A percentile compares a stretch with the other conserved stretches of the same genome.
Evolutionary conservation across 2,113 vertebrate species (phyloP).

Genomic region (Pipra filicauda): DNA sequence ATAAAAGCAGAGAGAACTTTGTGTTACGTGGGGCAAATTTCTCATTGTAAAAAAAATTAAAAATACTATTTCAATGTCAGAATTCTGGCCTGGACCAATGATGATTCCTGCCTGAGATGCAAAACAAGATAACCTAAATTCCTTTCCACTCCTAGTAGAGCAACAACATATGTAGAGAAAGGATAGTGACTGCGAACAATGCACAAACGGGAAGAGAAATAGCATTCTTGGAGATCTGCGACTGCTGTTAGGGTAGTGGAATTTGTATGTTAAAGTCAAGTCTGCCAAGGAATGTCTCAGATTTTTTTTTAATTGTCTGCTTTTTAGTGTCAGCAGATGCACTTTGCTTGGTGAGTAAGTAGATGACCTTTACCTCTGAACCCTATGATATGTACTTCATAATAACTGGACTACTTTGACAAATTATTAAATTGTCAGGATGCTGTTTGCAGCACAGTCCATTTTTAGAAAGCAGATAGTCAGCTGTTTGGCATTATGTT

Average conservation of each 20-base stretch:
- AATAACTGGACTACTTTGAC: constrained; percentile 65
- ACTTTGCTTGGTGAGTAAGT: constrained; percentile 39
- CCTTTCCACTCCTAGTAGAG: constrained; percentile 18
- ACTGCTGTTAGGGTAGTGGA: not conserved
- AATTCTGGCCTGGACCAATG: not conserved
- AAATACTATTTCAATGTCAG: not conserved
- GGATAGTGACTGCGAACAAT: not conserved
- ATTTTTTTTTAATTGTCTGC: constrained; percentile 39
- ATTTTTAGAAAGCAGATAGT: constrained; percentile 74
- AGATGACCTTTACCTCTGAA: constrained; percentile 69
- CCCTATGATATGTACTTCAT: constrained; percentile 60
- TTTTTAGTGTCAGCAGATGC: constrained; percentile 64
- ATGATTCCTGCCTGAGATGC: not conserved
- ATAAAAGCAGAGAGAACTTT: not conserved
- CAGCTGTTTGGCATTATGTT: constrained; percentile 66
- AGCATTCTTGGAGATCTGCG: not conserved
- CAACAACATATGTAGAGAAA: not conserved
- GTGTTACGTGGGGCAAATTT: not conserved
- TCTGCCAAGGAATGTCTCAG: not conserved
- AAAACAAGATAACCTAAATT: constrained; percentile 16
- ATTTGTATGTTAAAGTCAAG: constrained; percentile 23
- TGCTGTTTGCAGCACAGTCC: constrained; percentile 65
- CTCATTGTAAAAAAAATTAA: not conserved
- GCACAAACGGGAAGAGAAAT: not conserved
- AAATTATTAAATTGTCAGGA: constrained; percentile 74